phyloP scores from a whole-genome alignment of 2,797 vertebrate genomes.

The Tokudaia tokunoshimensis region DNA sequence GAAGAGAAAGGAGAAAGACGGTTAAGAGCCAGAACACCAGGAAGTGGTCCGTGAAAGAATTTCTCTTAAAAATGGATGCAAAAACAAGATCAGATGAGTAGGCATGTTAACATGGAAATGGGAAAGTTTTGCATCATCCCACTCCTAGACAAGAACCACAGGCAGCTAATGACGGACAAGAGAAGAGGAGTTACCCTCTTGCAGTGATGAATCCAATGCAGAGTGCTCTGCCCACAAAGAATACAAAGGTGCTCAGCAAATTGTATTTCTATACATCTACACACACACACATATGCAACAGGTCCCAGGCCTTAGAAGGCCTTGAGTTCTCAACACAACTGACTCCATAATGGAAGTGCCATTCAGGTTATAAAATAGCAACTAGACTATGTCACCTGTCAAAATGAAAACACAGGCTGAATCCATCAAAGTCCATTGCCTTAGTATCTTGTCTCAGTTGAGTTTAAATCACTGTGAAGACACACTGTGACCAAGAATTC shows the following conservation, averaged over 20 bases:
- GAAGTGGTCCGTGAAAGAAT: not conserved
- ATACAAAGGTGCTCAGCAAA: not conserved
- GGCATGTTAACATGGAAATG: no score
- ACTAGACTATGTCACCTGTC: not conserved
- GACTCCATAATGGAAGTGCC: not conserved
- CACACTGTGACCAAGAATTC: not conserved
- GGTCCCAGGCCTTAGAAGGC: not conserved
- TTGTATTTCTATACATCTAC: not conserved
- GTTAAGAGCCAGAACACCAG: not conserved
- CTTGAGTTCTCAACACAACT: not conserved
- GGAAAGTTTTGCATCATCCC: not conserved
- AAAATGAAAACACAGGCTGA: not conserved
- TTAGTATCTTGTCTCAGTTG: not conserved
- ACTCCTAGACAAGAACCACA: not conserved
- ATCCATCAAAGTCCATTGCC: not conserved
- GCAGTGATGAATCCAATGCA: not conserved
- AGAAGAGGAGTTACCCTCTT: not conserved
- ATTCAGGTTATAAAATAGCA: not conserved
- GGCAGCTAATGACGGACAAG: not conserved
- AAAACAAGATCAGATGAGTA: not conserved
- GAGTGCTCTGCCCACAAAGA: not conserved
- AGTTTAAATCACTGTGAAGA: not conserved
- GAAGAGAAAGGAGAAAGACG: no score
- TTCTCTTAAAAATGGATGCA: not conserved
- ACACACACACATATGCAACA: not conserved